phyloP scores from a whole-genome alignment of 23 tunicate species.

The Pegea sp. region DNA sequence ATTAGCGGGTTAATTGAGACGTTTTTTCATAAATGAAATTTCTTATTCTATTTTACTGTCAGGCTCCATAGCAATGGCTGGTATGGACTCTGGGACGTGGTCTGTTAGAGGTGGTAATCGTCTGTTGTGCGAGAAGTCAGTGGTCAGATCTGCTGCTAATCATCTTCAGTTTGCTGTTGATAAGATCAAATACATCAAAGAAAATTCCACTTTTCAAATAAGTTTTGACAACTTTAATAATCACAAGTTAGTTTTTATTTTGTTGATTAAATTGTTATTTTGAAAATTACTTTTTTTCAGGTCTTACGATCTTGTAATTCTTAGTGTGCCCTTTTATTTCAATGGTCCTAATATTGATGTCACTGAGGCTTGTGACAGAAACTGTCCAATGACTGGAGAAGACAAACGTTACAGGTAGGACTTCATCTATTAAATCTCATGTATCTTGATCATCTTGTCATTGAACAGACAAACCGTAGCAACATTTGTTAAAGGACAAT shows the following conservation, averaged over 20 bases:
- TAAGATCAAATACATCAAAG: not conserved
- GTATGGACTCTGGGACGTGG: slow-evolving; percentile 62
- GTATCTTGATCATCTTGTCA: no score
- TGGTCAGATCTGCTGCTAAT: slow-evolving; percentile 24
- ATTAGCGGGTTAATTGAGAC: slow-evolving; percentile 31
- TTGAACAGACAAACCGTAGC: slow-evolving; percentile 52
- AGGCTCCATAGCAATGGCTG: slow-evolving; percentile 76
- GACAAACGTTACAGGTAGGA: slow-evolving; percentile 40
- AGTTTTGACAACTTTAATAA: not conserved
- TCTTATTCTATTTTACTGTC: not conserved
- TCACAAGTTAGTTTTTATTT: no score
- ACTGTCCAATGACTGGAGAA: slow-evolving; percentile 16
- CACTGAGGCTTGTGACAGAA: slow-evolving; percentile 7
- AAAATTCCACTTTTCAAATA: not conserved
- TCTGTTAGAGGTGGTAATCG: slow-evolving; percentile 57
- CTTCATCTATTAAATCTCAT: not conserved
- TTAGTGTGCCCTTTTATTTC: slow-evolving; percentile 44
- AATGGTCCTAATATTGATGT: slow-evolving; percentile 39
- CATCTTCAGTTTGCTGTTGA: not conserved
- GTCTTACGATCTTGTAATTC: slow-evolving; percentile 37
- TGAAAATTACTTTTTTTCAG: no score
- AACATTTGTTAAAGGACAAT: slow-evolving; percentile 58
- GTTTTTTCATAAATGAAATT: not conserved
- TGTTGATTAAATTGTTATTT: no score
- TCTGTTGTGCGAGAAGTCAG: slow-evolving; percentile 16